phyloP scores from a whole-genome alignment of 2,797 vertebrate genomes.

The Vireo griseus region DNA sequence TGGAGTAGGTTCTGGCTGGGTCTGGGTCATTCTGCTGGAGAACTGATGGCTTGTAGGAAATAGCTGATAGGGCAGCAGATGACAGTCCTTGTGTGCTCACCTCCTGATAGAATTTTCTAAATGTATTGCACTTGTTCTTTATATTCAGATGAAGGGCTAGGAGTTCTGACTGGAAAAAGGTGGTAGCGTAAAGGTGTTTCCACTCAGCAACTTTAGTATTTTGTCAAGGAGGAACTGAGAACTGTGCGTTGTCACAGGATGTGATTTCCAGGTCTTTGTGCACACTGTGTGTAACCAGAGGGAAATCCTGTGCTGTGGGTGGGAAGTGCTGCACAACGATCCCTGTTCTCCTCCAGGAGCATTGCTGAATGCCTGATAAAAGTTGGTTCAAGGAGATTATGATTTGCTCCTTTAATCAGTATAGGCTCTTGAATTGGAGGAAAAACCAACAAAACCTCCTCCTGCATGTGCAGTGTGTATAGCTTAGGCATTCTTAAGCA shows the following conservation, averaged over 20 bases:
- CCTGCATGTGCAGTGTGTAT: not conserved
- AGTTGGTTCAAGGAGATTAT: not conserved
- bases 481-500: not conserved
- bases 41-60: not conserved
- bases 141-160: not conserved
- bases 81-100: not conserved
- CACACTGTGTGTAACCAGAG: rapidly evolving
- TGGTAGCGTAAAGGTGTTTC: not conserved
- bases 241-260: not conserved
- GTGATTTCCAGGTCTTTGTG: not conserved
- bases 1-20: not conserved
- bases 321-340: not conserved
- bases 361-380: not conserved
- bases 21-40: not conserved
- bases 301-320: not conserved
- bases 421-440: not conserved
- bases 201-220: not conserved
- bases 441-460: not conserved
- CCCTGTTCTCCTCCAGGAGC: not conserved
- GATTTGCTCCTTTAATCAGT: not conserved
- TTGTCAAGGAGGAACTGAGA: not conserved
- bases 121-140: not conserved
- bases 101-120: not conserved
- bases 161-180: not conserved
- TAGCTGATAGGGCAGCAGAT: not conserved